Evolutionary conservation across 1,140 invertebrate genomes (phyloP).

Genomic region (Aphelenchoides besseyi): DNA sequence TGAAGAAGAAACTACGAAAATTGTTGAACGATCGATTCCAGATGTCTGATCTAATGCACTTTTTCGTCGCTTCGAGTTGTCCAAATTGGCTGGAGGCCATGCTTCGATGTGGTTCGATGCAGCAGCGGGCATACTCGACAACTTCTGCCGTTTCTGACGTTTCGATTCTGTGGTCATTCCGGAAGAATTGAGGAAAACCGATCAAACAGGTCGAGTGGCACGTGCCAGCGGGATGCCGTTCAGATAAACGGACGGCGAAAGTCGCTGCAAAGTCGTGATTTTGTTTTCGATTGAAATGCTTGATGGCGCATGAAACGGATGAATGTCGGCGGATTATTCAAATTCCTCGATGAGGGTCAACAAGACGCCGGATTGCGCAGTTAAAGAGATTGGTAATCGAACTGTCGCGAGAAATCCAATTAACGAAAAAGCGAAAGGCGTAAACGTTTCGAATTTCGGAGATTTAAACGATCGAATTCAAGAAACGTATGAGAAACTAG

Average conservation of each 20-base stretch:
- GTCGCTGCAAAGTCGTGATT: not conserved
- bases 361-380: no score
- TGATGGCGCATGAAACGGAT: not conserved
- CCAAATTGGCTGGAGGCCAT: not conserved
- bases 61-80: not conserved
- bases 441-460: not conserved
- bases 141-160: slow-evolving; percentile 1
- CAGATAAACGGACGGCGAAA: not conserved
- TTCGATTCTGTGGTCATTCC: not conserved
- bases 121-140: not conserved
- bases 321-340: not conserved
- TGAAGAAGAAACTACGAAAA: not conserved
- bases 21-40: not conserved
- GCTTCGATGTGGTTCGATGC: not conserved
- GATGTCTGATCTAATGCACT: no score
- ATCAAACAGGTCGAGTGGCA: slow-evolving; percentile 3
- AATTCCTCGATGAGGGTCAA: not conserved
- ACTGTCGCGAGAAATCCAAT: not conserved
- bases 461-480: no score
- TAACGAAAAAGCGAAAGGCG: not conserved
- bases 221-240: not conserved
- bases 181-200: not conserved
- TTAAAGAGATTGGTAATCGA: no score
- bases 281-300: not conserved
- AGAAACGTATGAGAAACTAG: not conserved